These are phyloP conservation scores for Papilio polytes DNA, from an alignment of 1,140 invertebrate genomes.

Conservation along the genomic window DNA sequence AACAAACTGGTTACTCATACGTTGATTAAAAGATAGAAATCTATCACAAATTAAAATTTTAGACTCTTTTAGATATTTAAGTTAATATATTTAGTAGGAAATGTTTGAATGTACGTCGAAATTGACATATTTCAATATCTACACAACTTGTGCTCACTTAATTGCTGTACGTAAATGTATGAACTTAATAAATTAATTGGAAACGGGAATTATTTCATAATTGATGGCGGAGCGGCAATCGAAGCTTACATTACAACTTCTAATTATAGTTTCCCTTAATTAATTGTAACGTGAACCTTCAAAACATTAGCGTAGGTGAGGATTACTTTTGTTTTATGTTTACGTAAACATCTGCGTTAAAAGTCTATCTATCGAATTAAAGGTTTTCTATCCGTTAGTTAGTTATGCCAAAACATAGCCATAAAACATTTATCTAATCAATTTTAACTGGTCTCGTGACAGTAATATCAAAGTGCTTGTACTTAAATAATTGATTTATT, in stretches of 20 bases:
- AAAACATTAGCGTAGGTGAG: background rate
- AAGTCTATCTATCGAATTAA: too few species aligned
- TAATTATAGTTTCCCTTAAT: slow-evolving; percentile 23
- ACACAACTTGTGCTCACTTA: background rate
- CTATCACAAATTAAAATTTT: too few species aligned
- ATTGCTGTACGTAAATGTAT: slow-evolving; percentile 2
- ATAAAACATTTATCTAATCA: background rate
- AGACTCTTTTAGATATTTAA: too few species aligned
- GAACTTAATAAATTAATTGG: slow-evolving; percentile 10
- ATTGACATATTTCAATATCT: background rate
- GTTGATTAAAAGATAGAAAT: too few species aligned
- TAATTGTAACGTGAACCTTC: slow-evolving; percentile 4
- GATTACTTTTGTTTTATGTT: background rate
- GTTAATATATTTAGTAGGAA: too few species aligned
- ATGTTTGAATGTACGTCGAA: too few species aligned
- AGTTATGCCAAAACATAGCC: background rate
- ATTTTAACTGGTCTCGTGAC: too few species aligned
- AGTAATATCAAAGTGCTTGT: background rate
- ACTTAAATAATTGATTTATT: too few species aligned
- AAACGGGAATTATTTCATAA: background rate
- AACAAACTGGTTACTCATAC: too few species aligned
- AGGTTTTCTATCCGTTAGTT: too few species aligned
- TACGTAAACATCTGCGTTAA: background rate
- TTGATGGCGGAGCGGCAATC: background rate
- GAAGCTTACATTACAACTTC: slow-evolving; percentile 9